A percentile compares a stretch with the other conserved stretches of the same genome.
phyloP scores from a whole-genome alignment of 2,888 invertebrate genomes.

The Neoitamus cyanurus region DNA sequence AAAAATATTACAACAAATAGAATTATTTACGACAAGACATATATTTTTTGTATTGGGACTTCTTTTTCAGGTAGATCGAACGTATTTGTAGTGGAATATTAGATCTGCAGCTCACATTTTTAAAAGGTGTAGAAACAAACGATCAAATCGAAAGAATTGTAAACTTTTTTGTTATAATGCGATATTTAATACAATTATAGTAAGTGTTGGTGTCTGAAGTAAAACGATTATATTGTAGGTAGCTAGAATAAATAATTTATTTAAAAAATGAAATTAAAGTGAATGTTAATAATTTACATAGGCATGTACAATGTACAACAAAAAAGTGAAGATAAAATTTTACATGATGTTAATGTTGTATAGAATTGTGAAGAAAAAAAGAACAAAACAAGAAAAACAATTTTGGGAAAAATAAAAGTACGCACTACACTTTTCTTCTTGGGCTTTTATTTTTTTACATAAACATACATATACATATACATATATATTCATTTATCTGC shows the following conservation, averaged over 20 bases:
- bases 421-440: conserved; percentile 25
- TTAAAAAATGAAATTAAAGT: conserved; percentile 3
- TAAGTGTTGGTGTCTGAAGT: conserved; percentile 43
- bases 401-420: conserved; percentile 7
- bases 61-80: background rate
- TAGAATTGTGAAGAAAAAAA: background rate
- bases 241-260: conserved; percentile 42
- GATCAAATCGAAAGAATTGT: background rate
- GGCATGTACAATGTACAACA: conserved; percentile 21
- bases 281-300: conserved; percentile 40
- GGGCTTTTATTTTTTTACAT: background rate
- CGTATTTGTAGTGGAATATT: background rate
- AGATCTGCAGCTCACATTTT: background rate
- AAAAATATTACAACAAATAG: background rate
- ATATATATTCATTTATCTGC: background rate
- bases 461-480: background rate
- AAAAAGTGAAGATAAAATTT: background rate
- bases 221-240: conserved; percentile 16
- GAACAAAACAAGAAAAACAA: background rate
- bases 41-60: conserved; percentile 31
- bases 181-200: conserved; percentile 23
- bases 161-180: conserved; percentile 13
- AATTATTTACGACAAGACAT: conserved; percentile 13
- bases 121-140: background rate
- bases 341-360: conserved; percentile 32